These are phyloP conservation scores for Tipula unca DNA, from an alignment of 2,888 invertebrate genomes.

Conservation along the genomic window DNA sequence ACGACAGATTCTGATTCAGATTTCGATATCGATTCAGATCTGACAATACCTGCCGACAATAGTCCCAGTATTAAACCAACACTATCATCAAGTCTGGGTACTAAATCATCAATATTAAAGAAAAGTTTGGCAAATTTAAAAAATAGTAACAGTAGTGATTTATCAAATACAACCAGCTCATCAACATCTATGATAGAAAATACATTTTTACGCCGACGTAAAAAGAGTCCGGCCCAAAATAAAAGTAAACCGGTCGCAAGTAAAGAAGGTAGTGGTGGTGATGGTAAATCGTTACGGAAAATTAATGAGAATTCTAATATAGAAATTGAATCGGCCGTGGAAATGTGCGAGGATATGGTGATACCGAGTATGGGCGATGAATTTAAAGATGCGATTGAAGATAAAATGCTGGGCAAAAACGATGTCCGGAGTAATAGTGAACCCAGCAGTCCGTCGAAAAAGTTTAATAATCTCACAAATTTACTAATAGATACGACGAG, in stretches of 20 bases:
- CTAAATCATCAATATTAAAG: slow-evolving; percentile 32
- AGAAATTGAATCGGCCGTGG: slow-evolving; percentile 39
- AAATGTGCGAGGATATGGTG: slow-evolving; percentile 40
- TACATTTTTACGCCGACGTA: slow-evolving; percentile 33
- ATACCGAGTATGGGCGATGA: neutral
- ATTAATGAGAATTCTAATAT: slow-evolving; percentile 27
- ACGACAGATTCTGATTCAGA: slow-evolving; percentile 29
- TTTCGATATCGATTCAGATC: slow-evolving; percentile 35
- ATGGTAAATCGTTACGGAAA: slow-evolving; percentile 21
- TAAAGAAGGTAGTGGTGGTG: neutral
- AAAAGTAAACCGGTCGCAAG: slow-evolving; percentile 15
- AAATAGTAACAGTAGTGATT: slow-evolving; percentile 19
- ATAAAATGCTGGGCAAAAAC: neutral
- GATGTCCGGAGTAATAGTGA: neutral
- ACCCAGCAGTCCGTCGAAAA: neutral
- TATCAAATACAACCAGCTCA: neutral
- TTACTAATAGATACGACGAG: neutral
- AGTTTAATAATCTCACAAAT: neutral
- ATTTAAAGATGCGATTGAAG: neutral
- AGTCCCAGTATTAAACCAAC: neutral
- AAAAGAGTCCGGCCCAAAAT: slow-evolving; percentile 25
- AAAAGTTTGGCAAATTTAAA: slow-evolving; percentile 28
- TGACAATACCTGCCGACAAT: slow-evolving; percentile 30
- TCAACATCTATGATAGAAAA: slow-evolving; percentile 19
- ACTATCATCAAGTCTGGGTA: slow-evolving; percentile 36